These are phyloP conservation scores for Donacobius atricapilla DNA, from an alignment of 2,113 vertebrate genomes.

Conservation along the genomic window DNA sequence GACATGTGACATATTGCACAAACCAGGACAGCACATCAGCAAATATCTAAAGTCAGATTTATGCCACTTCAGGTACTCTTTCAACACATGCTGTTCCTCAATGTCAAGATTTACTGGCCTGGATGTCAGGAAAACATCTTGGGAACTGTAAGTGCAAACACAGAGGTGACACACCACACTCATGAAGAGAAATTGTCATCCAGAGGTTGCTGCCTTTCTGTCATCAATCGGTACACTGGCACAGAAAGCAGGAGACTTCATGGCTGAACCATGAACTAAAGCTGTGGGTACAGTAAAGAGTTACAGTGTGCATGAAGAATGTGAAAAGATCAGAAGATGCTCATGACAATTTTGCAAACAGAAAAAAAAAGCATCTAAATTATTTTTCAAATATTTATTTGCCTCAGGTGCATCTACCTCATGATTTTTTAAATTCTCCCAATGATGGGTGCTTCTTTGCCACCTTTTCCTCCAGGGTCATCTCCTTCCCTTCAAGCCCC, in stretches of 20 bases:
- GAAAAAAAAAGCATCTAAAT: neutral
- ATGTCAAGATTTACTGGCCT: neutral
- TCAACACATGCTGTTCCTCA: neutral
- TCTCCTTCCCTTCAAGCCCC: neutral
- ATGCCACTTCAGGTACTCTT: neutral
- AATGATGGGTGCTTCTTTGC: neutral
- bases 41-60: neutral
- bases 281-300: neutral
- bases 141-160: rapidly evolving
- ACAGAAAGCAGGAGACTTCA: neutral
- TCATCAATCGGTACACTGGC: neutral
- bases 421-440: neutral
- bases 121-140: neutral
- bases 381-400: neutral
- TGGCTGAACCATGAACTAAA: neutral
- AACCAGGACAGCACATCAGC: neutral
- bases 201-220: neutral
- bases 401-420: neutral
- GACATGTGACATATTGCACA: neutral
- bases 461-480: neutral
- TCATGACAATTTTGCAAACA: neutral
- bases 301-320: neutral
- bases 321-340: neutral
- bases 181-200: neutral
- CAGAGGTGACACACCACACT: neutral